These are phyloP conservation scores for Cynocephalus volans DNA, from an alignment of 2,113 vertebrate species.

Conservation along the genomic window DNA sequence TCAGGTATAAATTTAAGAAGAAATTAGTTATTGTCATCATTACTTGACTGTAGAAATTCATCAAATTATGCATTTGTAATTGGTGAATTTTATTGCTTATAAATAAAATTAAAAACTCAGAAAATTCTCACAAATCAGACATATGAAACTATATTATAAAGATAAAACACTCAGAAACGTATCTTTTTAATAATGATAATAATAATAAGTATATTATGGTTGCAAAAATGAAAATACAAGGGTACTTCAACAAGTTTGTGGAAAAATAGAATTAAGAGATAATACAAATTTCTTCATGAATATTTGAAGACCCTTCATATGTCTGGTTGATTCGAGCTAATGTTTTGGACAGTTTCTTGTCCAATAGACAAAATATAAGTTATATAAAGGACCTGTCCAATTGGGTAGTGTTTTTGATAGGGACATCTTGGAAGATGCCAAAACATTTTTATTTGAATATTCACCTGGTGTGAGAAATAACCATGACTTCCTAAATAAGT, in stretches of 20 bases:
- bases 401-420: background rate
- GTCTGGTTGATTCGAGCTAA: background rate
- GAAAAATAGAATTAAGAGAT: no score
- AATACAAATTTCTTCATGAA: no score
- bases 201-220: background rate
- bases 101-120: no score
- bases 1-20: background rate
- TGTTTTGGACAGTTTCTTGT: slow-evolving; percentile 10
- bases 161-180: slow-evolving; percentile 24
- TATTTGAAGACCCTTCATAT: background rate
- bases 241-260: no score
- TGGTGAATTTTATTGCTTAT: no score
- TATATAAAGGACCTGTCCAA: background rate
- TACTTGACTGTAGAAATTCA: no score
- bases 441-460: background rate
- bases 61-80: no score
- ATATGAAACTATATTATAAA: slow-evolving; percentile 51
- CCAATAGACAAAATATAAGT: slow-evolving; percentile 29
- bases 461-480: background rate
- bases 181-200: background rate
- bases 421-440: background rate
- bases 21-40: background rate
- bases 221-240: background rate
- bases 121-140: background rate
- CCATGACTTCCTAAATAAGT: background rate